Evolutionary conservation across 2,113 vertebrate species (phyloP).

Genomic region (Corythaeola cristata): DNA sequence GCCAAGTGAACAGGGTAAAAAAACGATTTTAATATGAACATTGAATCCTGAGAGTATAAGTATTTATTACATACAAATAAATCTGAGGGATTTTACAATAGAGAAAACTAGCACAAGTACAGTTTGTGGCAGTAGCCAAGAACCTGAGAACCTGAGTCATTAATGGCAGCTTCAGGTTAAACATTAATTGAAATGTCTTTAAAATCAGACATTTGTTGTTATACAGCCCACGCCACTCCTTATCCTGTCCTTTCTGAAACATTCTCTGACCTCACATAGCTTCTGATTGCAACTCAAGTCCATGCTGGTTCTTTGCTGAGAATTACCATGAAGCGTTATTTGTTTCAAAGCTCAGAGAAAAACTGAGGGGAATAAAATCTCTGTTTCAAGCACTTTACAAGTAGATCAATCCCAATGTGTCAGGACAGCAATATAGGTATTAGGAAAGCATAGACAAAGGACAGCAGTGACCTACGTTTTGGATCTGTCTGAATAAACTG

Average conservation of each 20-base stretch:
- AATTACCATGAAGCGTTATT: background rate
- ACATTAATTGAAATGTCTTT: background rate
- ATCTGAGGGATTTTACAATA: background rate
- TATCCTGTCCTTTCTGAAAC: background rate
- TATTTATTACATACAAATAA: background rate
- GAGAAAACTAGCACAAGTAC: background rate
- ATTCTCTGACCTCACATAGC: background rate
- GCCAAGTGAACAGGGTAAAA: background rate
- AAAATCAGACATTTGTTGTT: background rate
- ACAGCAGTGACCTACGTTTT: background rate
- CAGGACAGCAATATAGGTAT: background rate
- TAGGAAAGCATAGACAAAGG: background rate
- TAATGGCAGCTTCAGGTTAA: constrained; percentile 12
- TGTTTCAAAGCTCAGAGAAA: background rate
- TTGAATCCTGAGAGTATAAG: background rate
- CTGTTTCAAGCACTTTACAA: background rate
- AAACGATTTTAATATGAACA: background rate
- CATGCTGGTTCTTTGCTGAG: background rate
- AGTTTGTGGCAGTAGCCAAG: background rate
- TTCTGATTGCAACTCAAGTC: background rate
- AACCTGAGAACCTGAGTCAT: background rate
- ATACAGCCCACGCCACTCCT: background rate
- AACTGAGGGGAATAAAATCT: background rate
- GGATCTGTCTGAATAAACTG: background rate
- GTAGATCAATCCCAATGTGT: background rate